These are phyloP conservation scores for Eudasyphora cyanicolor DNA, from an alignment of 2,888 invertebrate genomes.

Conservation along the genomic window DNA sequence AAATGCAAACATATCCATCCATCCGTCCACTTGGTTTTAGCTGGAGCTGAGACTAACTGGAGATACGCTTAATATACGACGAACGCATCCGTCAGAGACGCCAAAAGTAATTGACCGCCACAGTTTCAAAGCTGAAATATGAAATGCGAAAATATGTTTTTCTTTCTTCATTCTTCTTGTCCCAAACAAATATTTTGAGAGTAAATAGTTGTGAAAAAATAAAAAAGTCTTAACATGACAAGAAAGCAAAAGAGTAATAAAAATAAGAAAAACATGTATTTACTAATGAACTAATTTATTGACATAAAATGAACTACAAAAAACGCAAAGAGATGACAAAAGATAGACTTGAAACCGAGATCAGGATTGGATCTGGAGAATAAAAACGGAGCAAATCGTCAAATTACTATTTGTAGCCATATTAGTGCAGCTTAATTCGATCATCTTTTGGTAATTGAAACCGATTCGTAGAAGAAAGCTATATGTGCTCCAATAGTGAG, in stretches of 20 bases:
- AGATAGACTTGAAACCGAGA: neutral
- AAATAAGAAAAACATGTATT: conserved; percentile 28
- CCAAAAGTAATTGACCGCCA: conserved; percentile 32
- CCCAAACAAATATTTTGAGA: neutral
- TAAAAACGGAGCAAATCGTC: too few species aligned
- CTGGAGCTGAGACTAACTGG: neutral
- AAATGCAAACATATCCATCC: neutral
- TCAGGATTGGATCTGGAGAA: neutral
- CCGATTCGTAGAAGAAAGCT: too few species aligned
- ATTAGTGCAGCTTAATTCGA: too few species aligned
- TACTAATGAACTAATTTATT: conserved; percentile 64
- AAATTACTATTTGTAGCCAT: too few species aligned
- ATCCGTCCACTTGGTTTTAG: neutral
- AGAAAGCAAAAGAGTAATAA: neutral
- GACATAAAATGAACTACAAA: conserved; percentile 44
- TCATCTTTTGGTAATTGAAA: too few species aligned
- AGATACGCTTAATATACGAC: conserved; percentile 12
- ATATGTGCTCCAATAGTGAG: too few species aligned
- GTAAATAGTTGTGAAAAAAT: neutral
- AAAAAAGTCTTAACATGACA: neutral
- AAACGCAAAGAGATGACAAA: conserved; percentile 14
- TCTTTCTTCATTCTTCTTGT: neutral
- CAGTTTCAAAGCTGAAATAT: neutral
- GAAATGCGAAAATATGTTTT: neutral
- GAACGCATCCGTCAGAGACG: conserved; percentile 16